These are phyloP conservation scores for Sebastes steindachneri DNA, from an alignment of 2,797 vertebrate species.

Conservation along the genomic window DNA sequence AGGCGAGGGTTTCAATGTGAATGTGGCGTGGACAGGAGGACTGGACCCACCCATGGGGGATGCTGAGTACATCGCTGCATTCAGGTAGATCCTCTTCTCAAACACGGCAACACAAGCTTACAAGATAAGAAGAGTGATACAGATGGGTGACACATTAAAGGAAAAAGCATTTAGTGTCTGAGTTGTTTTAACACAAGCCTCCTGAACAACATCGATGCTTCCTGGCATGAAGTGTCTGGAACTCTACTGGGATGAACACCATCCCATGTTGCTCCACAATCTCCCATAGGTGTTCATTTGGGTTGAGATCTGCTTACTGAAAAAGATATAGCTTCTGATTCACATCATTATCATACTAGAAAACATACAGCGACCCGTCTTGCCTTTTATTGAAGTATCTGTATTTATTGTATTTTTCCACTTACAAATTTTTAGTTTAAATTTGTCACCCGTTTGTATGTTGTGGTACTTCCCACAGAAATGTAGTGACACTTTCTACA, in stretches of 20 bases:
- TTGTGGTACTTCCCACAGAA: neutral
- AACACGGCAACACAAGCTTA: neutral
- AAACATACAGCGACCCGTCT: neutral
- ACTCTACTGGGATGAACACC: neutral
- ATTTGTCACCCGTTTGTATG: neutral
- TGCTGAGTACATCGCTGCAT: slow-evolving; percentile 94
- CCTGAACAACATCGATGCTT: neutral
- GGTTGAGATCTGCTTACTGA: neutral
- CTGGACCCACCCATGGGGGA: slow-evolving; percentile 98
- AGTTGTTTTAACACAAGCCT: neutral
- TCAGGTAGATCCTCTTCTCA: slow-evolving; percentile 83
- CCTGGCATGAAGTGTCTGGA: neutral
- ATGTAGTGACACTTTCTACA: neutral
- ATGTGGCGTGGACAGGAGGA: slow-evolving; percentile 93
- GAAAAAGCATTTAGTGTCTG: neutral
- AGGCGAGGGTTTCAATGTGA: slow-evolving; percentile 94
- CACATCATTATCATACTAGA: neutral
- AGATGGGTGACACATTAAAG: neutral
- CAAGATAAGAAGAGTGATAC: neutral
- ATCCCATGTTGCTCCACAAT: neutral
- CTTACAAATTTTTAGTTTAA: neutral
- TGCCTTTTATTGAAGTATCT: neutral
- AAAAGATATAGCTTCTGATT: neutral
- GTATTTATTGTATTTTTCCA: neutral
- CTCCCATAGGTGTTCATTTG: neutral